phyloP scores from a whole-genome alignment of 2,113 vertebrate species.

The Irena cyanogastra region DNA sequence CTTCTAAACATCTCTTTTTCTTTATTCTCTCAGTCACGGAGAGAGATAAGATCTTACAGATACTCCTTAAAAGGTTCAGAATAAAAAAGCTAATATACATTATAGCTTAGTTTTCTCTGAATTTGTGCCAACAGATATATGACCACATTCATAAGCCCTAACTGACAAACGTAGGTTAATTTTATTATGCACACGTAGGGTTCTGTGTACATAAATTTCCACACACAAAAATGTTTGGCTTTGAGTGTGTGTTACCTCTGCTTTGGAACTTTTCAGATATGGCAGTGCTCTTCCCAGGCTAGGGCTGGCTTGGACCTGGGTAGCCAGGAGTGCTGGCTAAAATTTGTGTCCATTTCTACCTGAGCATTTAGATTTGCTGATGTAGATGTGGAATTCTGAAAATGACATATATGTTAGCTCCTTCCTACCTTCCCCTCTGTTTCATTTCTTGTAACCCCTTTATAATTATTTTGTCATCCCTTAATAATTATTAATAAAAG shows the following conservation, averaged over 20 bases:
- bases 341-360: accelerated
- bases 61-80: not conserved
- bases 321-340: not conserved
- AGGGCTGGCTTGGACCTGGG: not conserved
- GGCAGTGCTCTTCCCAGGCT: not conserved
- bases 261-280: not conserved
- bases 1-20: not conserved
- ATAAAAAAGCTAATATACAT: not conserved
- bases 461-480: not conserved
- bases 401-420: not conserved
- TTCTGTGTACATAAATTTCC: not conserved
- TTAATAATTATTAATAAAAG: not conserved
- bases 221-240: not conserved
- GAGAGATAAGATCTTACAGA: not conserved
- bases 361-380: not conserved
- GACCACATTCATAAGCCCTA: not conserved
- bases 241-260: not conserved
- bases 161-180: not conserved
- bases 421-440: not conserved
- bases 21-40: not conserved
- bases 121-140: not conserved
- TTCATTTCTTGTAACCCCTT: not conserved
- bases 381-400: not conserved
- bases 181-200: not conserved
- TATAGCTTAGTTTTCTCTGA: not conserved